These are phyloP conservation scores for Leptobrachium leishanense DNA, from an alignment of 2,113 vertebrate genomes.

Conservation along the genomic window DNA sequence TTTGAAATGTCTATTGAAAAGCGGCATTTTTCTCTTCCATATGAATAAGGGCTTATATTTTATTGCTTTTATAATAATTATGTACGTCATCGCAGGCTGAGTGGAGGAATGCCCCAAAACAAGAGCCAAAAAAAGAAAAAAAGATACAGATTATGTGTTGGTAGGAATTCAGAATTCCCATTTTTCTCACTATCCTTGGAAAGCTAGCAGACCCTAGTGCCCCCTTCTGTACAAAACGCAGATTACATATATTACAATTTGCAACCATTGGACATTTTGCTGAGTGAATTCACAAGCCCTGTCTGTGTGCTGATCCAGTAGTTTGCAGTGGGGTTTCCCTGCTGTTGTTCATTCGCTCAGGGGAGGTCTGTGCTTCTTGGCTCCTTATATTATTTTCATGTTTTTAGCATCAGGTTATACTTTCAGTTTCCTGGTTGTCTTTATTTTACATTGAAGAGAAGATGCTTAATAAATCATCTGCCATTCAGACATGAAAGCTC, in stretches of 20 bases:
- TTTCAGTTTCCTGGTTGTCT: neutral
- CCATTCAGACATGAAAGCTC: neutral
- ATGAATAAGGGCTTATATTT: no score
- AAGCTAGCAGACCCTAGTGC: slow-evolving; percentile 36
- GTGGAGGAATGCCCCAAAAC: no score
- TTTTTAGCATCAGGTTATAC: neutral
- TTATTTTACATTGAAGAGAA: neutral
- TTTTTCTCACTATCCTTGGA: neutral
- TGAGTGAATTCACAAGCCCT: neutral
- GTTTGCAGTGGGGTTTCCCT: neutral
- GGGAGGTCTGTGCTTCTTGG: neutral
- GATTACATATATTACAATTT: neutral
- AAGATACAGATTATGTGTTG: no score
- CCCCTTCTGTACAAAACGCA: slow-evolving; percentile 26
- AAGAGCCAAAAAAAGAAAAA: no score
- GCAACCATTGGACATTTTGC: neutral
- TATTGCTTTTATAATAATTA: no score
- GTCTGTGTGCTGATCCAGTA: neutral
- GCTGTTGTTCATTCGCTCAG: neutral
- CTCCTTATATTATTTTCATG: neutral
- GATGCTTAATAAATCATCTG: neutral
- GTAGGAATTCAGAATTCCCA: no score
- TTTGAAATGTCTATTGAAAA: no score
- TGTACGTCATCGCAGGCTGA: no score
- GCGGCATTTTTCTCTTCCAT: no score